These are phyloP conservation scores for Drosophila cardini DNA, from an alignment of 1,140 invertebrate species.

Conservation along the genomic window DNA sequence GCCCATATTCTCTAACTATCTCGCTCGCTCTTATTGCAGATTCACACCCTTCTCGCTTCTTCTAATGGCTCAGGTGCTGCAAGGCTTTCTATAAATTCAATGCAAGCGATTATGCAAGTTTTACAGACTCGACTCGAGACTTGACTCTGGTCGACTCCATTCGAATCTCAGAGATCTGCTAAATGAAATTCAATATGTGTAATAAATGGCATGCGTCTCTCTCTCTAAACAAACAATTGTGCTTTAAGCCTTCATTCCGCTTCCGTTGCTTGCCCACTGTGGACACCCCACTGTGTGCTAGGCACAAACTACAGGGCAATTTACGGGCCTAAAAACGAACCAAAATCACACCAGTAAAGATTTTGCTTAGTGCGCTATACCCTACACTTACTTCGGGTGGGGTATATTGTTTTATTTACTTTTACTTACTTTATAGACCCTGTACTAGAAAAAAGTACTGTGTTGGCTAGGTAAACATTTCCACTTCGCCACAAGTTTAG, in stretches of 20 bases:
- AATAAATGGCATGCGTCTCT: conserved; percentile 61
- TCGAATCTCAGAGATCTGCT: conserved; percentile 35
- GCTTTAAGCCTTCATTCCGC: conserved; percentile 33
- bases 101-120: conserved; percentile 78
- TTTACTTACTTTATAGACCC: too few relatives aligned
- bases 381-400: not conserved
- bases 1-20: not conserved
- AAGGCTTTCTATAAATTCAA: conserved; percentile 80
- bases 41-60: not conserved
- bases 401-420: too few relatives aligned
- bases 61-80: conserved; percentile 67
- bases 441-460: too few relatives aligned
- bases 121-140: not conserved
- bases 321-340: conserved; percentile 44
- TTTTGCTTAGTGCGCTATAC: conserved; percentile 9
- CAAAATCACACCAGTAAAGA: conserved; percentile 6
- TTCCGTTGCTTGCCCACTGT: not conserved
- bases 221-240: conserved; percentile 51
- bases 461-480: too few relatives aligned
- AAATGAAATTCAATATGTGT: conserved; percentile 80
- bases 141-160: conserved; percentile 3
- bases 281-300: conserved; percentile 37
- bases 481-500: too few relatives aligned
- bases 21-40: not conserved
- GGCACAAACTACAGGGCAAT: conserved; percentile 39